phyloP scores from a whole-genome alignment of 37 sponge, comb jelly and placozoan species.

The Dysidea cf. avara region DNA sequence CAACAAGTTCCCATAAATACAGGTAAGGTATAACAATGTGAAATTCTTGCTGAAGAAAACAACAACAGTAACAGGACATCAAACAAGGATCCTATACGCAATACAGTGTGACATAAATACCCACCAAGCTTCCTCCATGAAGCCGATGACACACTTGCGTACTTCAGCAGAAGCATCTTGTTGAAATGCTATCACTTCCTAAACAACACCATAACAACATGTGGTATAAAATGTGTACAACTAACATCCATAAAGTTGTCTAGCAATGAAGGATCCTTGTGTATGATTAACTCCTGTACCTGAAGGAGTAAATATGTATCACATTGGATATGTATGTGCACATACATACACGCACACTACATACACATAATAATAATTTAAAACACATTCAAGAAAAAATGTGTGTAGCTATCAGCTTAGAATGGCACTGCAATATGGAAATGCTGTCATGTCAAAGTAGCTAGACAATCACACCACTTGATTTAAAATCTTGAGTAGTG shows the following conservation, averaged over 20 bases:
- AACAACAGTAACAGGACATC: not conserved
- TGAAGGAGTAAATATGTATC: slow-evolving; percentile 6
- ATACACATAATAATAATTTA: too few relatives aligned
- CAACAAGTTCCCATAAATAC: too few relatives aligned
- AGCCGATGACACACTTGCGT: slow-evolving; percentile 82
- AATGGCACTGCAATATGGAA: too few relatives aligned
- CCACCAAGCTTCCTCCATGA: slow-evolving; percentile 89
- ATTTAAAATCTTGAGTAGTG: too few relatives aligned
- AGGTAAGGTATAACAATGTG: too few relatives aligned
- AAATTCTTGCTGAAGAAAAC: too few relatives aligned
- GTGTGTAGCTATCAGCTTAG: too few relatives aligned
- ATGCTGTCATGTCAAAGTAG: too few relatives aligned
- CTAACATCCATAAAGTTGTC: slow-evolving; percentile 88
- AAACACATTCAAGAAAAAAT: too few relatives aligned
- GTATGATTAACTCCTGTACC: slow-evolving; percentile 91
- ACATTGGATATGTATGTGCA: too few relatives aligned
- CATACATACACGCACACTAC: too few relatives aligned
- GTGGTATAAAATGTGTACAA: not conserved
- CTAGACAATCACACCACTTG: too few relatives aligned
- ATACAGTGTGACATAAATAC: not conserved
- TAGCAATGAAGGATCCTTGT: slow-evolving; percentile 82
- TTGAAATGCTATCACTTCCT: slow-evolving; percentile 91
- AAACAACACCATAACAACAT: not conserved
- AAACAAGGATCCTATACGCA: not conserved
- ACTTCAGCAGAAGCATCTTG: slow-evolving; percentile 77